Conservation (phyloP, 2,888 invertebrate genomes). For the Tipula unca region DNA sequence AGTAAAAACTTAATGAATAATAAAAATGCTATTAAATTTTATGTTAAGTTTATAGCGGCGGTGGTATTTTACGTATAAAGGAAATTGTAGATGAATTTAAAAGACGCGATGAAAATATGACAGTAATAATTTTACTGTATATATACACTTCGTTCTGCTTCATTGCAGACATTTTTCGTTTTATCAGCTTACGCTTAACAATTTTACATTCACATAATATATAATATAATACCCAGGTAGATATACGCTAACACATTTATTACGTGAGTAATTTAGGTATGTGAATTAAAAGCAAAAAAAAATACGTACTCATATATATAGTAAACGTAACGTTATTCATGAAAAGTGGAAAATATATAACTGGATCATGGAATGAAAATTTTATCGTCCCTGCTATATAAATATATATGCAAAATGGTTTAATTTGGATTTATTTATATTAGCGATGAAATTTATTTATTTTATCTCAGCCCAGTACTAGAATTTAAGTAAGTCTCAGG, state of each 20-base stretch:
- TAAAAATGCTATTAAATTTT: conserved; percentile 14
- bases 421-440: neutral
- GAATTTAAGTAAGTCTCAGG: too few relatives aligned
- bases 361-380: neutral
- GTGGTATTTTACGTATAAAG: neutral
- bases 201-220: neutral
- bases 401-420: too few relatives aligned
- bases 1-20: conserved; percentile 14
- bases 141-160: neutral
- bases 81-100: conserved; percentile 14
- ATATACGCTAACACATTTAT: neutral
- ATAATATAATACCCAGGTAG: neutral
- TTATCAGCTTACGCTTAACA: neutral
- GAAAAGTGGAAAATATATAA: neutral
- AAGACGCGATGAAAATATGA: conserved; percentile 8
- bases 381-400: neutral
- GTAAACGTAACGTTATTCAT: too few relatives aligned
- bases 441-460: too few relatives aligned
- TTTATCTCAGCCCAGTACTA: too few relatives aligned
- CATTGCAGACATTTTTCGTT: neutral
- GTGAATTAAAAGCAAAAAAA: neutral
- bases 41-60: conserved; percentile 8
- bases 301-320: neutral
- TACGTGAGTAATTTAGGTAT: conserved; percentile 2
- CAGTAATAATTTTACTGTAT: neutral